A percentile compares a stretch with the other conserved stretches of the same genome.
Evolutionary conservation across 2,797 vertebrate genomes (phyloP).

Genomic region (Acanthurus lineatus): DNA sequence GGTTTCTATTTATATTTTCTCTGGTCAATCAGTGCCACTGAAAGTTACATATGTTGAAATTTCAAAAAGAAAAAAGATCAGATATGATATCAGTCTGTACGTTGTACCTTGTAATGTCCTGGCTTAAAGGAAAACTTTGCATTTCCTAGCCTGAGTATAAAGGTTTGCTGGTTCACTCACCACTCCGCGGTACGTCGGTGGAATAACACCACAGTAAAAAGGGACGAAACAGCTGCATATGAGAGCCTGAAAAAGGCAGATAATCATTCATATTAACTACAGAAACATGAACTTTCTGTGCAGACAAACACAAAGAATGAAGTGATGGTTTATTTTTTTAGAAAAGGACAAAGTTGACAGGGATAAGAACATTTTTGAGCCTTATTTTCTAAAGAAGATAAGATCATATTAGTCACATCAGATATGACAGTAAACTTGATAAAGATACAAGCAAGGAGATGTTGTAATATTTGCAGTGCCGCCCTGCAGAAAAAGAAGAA

Average conservation of each 20-base stretch:
- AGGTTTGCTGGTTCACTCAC: slow-evolving; percentile 81
- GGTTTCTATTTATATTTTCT: no score
- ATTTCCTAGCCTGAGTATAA: no score
- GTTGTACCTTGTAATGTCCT: background rate
- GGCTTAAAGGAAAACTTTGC: background rate
- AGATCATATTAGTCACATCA: background rate
- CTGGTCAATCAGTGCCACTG: no score
- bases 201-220: slow-evolving; percentile 89
- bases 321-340: background rate
- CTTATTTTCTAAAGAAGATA: background rate
- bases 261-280: background rate
- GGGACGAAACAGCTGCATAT: slow-evolving; percentile 93
- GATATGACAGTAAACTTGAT: background rate
- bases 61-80: no score
- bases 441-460: no score
- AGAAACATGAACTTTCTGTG: background rate
- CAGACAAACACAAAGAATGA: background rate
- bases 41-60: no score
- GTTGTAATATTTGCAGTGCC: no score
- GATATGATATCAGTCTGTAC: no score
- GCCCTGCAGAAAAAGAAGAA: no score
- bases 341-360: background rate
- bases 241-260: slow-evolving; percentile 84
- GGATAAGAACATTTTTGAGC: no score
- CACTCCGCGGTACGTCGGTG: slow-evolving; percentile 91